Percentiles rank a stretch among this genome's conserved stretches.
These are phyloP conservation scores for Temnothorax curvispinosus DNA, from an alignment of 1,140 invertebrate species.

Conservation along the genomic window DNA sequence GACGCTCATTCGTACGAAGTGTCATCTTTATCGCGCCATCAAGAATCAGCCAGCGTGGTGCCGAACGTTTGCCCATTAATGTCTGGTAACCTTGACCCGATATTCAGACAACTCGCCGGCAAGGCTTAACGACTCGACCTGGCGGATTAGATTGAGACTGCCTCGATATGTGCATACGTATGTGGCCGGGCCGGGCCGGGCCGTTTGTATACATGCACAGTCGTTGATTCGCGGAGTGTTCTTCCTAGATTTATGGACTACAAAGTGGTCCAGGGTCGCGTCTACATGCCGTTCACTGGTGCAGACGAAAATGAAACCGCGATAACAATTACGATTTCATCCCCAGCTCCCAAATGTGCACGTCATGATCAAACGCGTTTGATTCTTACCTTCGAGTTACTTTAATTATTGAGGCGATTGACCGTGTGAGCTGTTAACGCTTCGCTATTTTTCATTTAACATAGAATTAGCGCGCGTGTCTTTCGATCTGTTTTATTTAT, in stretches of 20 bases:
- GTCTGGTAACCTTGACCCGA: constrained; percentile 69
- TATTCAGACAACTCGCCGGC: constrained; percentile 65
- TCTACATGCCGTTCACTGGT: not conserved
- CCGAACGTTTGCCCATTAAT: constrained; percentile 57
- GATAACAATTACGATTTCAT: constrained; percentile 31
- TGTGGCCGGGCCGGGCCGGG: not conserved
- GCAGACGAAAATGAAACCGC: constrained; percentile 41
- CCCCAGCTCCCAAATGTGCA: not conserved
- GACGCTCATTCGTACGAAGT: constrained; percentile 15
- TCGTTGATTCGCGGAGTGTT: constrained; percentile 5
- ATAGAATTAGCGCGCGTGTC: not conserved
- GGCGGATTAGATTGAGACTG: constrained; percentile 63
- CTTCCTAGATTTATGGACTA: constrained; percentile 53
- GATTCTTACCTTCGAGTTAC: not conserved
- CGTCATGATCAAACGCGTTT: constrained; percentile 22
- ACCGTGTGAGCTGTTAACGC: not conserved
- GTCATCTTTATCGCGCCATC: constrained; percentile 31
- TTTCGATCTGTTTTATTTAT: not conserved
- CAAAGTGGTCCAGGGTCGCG: constrained; percentile 50
- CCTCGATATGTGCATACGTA: constrained; percentile 23
- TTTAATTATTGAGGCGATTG: not conserved
- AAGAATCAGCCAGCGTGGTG: constrained; percentile 28
- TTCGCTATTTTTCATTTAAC: not conserved
- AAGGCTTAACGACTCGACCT: constrained; percentile 70
- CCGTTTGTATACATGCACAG: constrained; percentile 27